Base-by-base conservation (phyloP, 2,888 invertebrate species). In the Apoderus coryli region DNA sequence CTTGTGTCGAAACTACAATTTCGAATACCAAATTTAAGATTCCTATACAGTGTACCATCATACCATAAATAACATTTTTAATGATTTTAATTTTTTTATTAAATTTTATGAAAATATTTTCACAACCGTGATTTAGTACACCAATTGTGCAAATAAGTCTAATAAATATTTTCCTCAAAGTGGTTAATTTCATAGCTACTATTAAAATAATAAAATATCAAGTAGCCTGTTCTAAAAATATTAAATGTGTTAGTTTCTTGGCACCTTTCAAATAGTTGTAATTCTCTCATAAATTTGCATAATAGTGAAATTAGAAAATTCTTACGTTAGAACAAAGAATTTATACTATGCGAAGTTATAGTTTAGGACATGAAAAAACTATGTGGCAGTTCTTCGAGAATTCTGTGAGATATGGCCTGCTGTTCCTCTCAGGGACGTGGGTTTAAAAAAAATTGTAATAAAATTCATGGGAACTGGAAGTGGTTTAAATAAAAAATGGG, bases 391-490 rank as follows among this genome's bases (percentile, higher is more conserved):
- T n/a, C 7, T 19, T 19, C 6, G 19, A 19, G 7, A 19, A 19
- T 19, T 19, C 19, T n/a, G n/a, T 19, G 19, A 19, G 19, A 19
- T 19, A 19, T 19, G 19, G 19, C 19, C 19, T 19, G 19, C 6
- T 6, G 19, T 19, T 19, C 19, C 19, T 19, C 19, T 19, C 19
- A 19, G 7, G 19, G 19, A 19, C n/a, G n/a, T 7, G 7, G 19
- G 19, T 7, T 6, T 19, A 19, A 19, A 19, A n/a, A 19, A 19
- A 19, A 19, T 19, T 19, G 19, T 19, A 19, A 19, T 19, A 19
- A 19, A 19, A 19, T 19, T 19, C 19, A 19, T 19, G 19, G n/a
- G 19, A 19, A 19, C 19, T 19, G 19, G 19, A 7, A 19, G 19
- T 19, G 19, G 6, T 19, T 19, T 19, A n/a, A 19, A 19, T 19